Base-by-base conservation (phyloP, 2,888 invertebrate genomes). In the Agrochola macilenta region DNA sequence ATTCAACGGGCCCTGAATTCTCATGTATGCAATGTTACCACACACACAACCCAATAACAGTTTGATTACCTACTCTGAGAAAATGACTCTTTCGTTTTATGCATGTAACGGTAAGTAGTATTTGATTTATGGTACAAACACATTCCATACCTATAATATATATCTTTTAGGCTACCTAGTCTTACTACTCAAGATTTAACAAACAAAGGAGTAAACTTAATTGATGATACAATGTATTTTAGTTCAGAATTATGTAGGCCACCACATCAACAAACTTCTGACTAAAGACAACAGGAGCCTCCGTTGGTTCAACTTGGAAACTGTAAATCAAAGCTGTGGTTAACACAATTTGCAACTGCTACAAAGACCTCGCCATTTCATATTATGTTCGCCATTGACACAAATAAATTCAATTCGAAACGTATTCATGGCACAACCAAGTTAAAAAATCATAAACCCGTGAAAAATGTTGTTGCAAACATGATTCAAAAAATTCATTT, bases 241-340 rank as follows among this genome's bases (percentile, higher is more conserved):
- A 83, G 74, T 81, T 84, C 69, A 52, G 61, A 79, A 74, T 79
- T 79, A 82, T 85, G 61, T 85, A 79, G 82, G 79, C 65, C 73
- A 79, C 82, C 76, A 72, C 82, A 82, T 82, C 71, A 83, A 78
- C 83, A 76, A 86, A 85, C 68, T 86, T 81, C 26, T 66, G 57
- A 70, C 73, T 85, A 83, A 85, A 83, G 81, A 78, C 81, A 83
- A 76, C 86, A 74, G 76, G 71, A 81, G 77, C 69, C 69, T 63
- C 52, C 68, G 46, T 75, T 84, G 78, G 81, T 81, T 69, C 76
- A 85, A 86, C 78, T 85, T 85, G 57, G 71, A 39, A 78, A 83
- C 81, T 74, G 74, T 86, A 76, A 83, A 85, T 81, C 84, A 85
- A 81, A 78, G 61, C 81, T 78, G 83, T 46, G 83, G 86, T 81